Evolutionary conservation across 2,113 vertebrate species (phyloP).

Genomic region (Pseudopodoces humilis): DNA sequence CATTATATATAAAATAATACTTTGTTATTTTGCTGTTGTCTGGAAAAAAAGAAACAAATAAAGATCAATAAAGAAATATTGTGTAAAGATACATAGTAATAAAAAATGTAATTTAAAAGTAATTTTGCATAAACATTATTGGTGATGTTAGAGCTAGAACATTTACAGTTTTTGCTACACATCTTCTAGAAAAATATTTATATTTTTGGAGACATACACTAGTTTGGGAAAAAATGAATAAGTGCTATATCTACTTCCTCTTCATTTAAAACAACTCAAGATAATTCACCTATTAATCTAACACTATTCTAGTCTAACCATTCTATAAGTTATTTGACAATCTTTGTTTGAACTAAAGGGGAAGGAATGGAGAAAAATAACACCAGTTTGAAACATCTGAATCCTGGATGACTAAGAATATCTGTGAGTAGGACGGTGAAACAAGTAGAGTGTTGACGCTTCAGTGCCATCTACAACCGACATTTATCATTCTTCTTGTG

Average conservation of each 20-base stretch:
- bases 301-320: background rate
- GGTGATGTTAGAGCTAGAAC: background rate
- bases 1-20: background rate
- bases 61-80: background rate
- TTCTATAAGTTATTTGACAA: background rate
- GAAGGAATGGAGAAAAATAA: background rate
- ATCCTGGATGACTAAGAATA: background rate
- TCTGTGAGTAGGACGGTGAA: background rate
- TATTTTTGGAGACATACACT: background rate
- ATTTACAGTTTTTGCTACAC: background rate
- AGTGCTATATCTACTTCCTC: background rate
- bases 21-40: background rate
- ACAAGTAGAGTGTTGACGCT: background rate
- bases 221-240: background rate
- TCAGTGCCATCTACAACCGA: background rate
- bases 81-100: background rate
- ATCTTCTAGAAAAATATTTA: background rate
- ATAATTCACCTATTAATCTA: background rate
- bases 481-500: conserved; percentile 42
- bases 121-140: background rate
- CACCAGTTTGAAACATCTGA: background rate
- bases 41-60: background rate
- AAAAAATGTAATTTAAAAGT: background rate
- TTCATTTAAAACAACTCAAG: background rate
- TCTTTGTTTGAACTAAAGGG: background rate